phyloP scores from a whole-genome alignment of 2,888 invertebrate species.

The Parascotia fuliginaria region DNA sequence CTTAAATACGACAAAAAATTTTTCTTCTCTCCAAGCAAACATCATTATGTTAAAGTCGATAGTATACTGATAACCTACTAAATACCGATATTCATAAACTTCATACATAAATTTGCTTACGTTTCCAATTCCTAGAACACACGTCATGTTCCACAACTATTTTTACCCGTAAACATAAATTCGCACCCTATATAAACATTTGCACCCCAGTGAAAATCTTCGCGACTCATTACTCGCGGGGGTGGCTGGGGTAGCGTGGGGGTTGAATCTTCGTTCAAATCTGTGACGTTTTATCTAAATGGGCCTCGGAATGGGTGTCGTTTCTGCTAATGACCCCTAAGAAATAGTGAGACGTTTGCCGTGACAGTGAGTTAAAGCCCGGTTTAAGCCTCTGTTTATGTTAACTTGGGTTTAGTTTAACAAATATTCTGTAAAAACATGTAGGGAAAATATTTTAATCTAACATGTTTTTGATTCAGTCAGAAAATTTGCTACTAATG shows the following conservation, averaged over 20 bases:
- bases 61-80: too few species aligned
- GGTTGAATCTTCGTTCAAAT: slow-evolving; percentile 79
- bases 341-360: slow-evolving; percentile 75
- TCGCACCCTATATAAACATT: slow-evolving; percentile 84
- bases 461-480: too few species aligned
- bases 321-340: slow-evolving; percentile 83
- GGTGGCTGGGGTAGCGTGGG: slow-evolving; percentile 37
- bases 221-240: slow-evolving; percentile 82
- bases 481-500: too few species aligned
- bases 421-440: neutral
- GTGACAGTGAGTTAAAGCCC: slow-evolving; percentile 65
- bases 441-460: neutral
- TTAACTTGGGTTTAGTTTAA: slow-evolving; percentile 17
- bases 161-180: slow-evolving; percentile 63
- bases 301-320: slow-evolving; percentile 82
- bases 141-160: slow-evolving; percentile 14
- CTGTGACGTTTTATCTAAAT: slow-evolving; percentile 86
- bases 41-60: too few species aligned
- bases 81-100: too few species aligned
- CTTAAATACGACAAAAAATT: too few species aligned
- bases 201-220: slow-evolving; percentile 82
- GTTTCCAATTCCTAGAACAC: too few species aligned
- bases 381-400: slow-evolving; percentile 43
- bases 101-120: too few species aligned
- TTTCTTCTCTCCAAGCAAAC: too few species aligned